Evolutionary conservation across 1,140 invertebrate genomes (phyloP), one percentile per base, ranked within the genome.

Genomic region (Campoletis sonorensis): DNA sequence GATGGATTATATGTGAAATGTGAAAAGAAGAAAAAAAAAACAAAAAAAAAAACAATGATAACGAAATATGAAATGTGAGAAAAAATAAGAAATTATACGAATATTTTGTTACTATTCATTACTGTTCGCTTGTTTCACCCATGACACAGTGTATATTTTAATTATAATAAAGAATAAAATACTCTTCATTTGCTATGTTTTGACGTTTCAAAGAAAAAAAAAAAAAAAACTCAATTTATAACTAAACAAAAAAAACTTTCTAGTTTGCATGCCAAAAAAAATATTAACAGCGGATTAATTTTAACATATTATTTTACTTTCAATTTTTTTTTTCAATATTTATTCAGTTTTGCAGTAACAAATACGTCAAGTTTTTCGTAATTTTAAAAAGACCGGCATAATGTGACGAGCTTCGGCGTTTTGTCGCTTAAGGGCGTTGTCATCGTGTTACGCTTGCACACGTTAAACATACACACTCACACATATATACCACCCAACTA

Each of bases 121-220:
- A 90, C 90, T 90, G 90, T 91, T 91, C 89, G 90, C 90, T 91
- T 92, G 90, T 91, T 91, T 91, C 89, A 90, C 89, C 90, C 91
- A 92, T 92, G 91, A 92, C 89, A 91, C 90, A 91, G 87, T 92
- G 90, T 92, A 92, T 92, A 92, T 92, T 92, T 92, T 91, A 92
- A 91, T 91, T 91, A 92, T 91, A 92, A 89, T 89, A 88, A 89
- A 89, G 88, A 91, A 90, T 90, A 90, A 91, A 88, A 87, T 86
- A 86, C 88, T 86, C 30, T 64, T 81, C 78, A 67, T 81, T 64
- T 81, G 80, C 78, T 15, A 27, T 67, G 23, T 67, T 67, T 67
- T 67, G 61, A 67, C n/a, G 58, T 45, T 72, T 40, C 16, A 68
- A 67, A 16, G 58, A 67, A 16, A 67, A 26, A 71, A 61, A 30